phyloP scores from a whole-genome alignment of 2,888 invertebrate genomes.

The Thera britannica region DNA sequence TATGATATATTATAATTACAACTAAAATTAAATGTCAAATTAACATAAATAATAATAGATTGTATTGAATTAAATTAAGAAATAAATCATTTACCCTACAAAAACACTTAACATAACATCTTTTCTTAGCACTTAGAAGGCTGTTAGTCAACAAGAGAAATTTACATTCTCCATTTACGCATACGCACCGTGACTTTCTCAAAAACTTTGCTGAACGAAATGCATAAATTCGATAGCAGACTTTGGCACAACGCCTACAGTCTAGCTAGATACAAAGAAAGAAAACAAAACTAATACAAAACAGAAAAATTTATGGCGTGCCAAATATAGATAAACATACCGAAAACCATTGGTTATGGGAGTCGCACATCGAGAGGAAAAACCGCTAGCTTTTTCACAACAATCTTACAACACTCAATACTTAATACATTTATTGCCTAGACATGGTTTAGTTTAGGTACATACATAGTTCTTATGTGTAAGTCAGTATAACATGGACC shows the following conservation, averaged over 20 bases:
- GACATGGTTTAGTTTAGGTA: too few relatives aligned
- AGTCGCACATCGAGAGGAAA: conserved; percentile 11
- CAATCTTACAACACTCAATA: too few relatives aligned
- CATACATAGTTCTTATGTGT: too few relatives aligned
- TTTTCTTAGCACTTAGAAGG: not conserved
- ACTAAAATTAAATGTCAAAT: too few relatives aligned
- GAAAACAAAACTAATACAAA: conserved; percentile 24
- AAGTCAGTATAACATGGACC: too few relatives aligned
- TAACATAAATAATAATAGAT: too few relatives aligned
- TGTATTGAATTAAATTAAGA: too few relatives aligned
- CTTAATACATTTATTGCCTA: too few relatives aligned
- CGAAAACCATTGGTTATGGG: conserved; percentile 17
- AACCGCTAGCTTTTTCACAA: too few relatives aligned
- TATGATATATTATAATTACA: too few relatives aligned
- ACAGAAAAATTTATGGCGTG: conserved; percentile 23
- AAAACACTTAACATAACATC: too few relatives aligned
- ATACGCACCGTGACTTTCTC: conserved; percentile 2
- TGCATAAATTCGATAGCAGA: conserved; percentile 24
- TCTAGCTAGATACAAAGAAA: conserved; percentile 24
- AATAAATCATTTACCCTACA: too few relatives aligned
- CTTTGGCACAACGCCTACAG: conserved; percentile 21
- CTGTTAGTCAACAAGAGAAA: conserved; percentile 5
- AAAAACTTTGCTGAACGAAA: conserved; percentile 18
- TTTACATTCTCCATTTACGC: not conserved
- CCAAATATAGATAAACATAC: conserved; percentile 29